Conservation (phyloP, 1,140 invertebrate genomes). For the Eriosoma lanigerum region DNA sequence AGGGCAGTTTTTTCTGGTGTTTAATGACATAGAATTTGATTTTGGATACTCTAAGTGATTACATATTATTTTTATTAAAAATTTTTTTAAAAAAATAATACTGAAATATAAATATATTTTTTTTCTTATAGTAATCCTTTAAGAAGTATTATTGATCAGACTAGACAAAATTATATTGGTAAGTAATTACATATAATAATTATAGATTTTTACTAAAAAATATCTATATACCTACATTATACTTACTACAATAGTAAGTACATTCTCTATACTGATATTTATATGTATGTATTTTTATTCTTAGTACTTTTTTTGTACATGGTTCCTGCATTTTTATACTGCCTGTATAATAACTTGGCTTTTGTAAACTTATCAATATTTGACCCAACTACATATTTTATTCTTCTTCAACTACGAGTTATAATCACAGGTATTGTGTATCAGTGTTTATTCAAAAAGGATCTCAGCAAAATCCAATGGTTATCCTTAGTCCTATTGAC, state of each 20-base stretch:
- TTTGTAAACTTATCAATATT: constrained; percentile 88
- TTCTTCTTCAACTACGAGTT: constrained; percentile 89
- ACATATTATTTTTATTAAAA: too few relatives aligned
- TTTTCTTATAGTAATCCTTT: constrained; percentile 16
- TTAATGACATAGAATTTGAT: too few relatives aligned
- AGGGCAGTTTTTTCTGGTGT: too few relatives aligned
- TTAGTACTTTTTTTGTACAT: constrained; percentile 68
- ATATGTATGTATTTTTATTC: neutral
- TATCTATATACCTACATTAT: neutral
- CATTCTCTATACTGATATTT: neutral
- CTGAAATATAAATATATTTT: neutral
- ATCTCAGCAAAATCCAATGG: constrained; percentile 84
- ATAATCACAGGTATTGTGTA: constrained; percentile 90
- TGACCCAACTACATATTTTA: constrained; percentile 92
- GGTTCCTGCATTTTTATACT: constrained; percentile 87
- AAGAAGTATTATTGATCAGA: constrained; percentile 5
- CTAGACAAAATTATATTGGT: constrained; percentile 32
- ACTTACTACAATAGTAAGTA: neutral
- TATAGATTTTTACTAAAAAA: neutral
- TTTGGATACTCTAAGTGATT: too few relatives aligned
- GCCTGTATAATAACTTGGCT: constrained; percentile 92
- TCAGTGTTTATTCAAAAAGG: constrained; percentile 86
- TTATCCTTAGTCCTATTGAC: constrained; percentile 83
- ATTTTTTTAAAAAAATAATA: too few relatives aligned
- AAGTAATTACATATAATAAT: too few relatives aligned